These are phyloP conservation scores for Pangasianodon hypophthalmus DNA, from an alignment of 2,113 vertebrate species.

Conservation along the genomic window DNA sequence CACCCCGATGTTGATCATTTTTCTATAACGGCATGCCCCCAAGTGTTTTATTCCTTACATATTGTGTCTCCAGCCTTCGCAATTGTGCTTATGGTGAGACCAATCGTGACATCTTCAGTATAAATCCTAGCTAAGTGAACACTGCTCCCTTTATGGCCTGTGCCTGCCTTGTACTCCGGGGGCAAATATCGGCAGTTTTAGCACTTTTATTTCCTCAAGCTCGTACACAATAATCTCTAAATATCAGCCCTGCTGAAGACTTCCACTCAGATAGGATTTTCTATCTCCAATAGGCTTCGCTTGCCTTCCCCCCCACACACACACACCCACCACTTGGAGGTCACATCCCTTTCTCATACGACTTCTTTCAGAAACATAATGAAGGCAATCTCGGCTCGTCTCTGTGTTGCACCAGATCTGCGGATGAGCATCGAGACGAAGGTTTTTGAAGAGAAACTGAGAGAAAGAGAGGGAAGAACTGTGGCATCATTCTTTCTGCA, in stretches of 20 bases:
- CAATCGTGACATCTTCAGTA: neutral
- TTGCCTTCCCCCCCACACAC: too few species aligned
- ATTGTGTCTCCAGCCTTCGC: neutral
- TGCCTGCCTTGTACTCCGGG: neutral
- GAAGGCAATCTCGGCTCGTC: conserved; percentile 50
- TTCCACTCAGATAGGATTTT: neutral
- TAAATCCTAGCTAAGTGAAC: conserved; percentile 35
- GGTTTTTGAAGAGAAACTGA: conserved; percentile 22
- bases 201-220: neutral
- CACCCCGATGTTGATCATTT: neutral
- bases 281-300: neutral
- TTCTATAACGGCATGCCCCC: neutral
- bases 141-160: conserved; percentile 22
- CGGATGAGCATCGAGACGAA: conserved; percentile 38
- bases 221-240: conserved; percentile 19
- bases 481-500: conserved; percentile 47
- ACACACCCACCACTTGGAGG: neutral
- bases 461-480: conserved; percentile 6
- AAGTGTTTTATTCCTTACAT: neutral
- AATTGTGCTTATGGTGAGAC: neutral
- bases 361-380: conserved; percentile 36
- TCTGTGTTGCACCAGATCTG: conserved; percentile 5
- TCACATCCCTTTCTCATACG: conserved; percentile 9
- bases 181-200: conserved; percentile 18
- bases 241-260: conserved; percentile 23